Evolutionary conservation across 2,113 vertebrate species (phyloP), one percentile per base, ranked within the genome.

Genomic region (Gambusia affinis): DNA sequence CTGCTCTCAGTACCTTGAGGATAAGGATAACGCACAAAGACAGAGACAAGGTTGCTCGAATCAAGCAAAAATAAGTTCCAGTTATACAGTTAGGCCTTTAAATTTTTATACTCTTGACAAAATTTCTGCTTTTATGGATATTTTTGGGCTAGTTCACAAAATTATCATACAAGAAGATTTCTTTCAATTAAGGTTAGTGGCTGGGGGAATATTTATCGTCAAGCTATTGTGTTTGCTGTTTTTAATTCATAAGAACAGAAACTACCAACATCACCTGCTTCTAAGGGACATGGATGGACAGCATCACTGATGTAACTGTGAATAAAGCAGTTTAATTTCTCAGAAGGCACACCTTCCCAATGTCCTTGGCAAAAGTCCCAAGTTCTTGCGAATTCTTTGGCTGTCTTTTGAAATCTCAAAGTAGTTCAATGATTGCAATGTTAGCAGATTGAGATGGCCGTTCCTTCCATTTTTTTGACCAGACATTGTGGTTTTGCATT

Each of bases 1-100:
- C 94, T 95, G 47, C 94, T 94, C 66, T 97, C 96, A 33, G 97
- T 95, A 85, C 79, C 98, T 99, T 11, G 2, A 35, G 57, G 47
- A 66, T 17, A 7, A 65, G 44, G 37, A 75, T 27, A 64, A 3
- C 60, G 70, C 61, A 64, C 44, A 47, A 47, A 61, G 69, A 80
- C 37, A 75, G 12, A 60, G 12, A 8, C 54, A 12, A 54, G 31
- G 1, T 67, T 22, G 12, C 60, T n/a, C 10, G 8, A 57, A 24
- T 24, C 24, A 8, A 57, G 22, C 51, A 57, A 57, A 51, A 57
- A 8, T 24, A 57, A 47, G 24, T 54, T 22, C 51, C 19, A 19
- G 19, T 51, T 51, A 17, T 19, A 51, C 5, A 51, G 44, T 51
- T 51, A 19, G 19, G 19, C 19, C 6, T 51, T 22, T 22, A 51